phyloP scores from a whole-genome alignment of 2,797 vertebrate species.

The Epinephelus malabaricus region DNA sequence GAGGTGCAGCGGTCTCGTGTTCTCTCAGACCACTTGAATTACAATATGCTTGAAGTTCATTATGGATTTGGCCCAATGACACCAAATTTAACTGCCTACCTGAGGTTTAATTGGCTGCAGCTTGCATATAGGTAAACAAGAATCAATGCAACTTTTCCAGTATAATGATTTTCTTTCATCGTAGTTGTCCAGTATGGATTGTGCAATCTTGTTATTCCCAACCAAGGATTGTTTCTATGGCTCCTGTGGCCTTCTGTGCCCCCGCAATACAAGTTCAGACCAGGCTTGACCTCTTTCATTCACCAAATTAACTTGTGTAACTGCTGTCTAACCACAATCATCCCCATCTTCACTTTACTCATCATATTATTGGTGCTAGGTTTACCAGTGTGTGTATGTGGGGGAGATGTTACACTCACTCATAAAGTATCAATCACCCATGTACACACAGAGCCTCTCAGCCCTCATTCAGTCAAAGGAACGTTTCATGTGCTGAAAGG shows the following conservation, averaged over 20 bases:
- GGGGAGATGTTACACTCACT: constrained; percentile 20
- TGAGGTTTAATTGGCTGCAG: constrained; percentile 13
- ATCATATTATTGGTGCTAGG: background rate
- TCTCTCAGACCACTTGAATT: too few species aligned
- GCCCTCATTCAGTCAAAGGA: constrained; percentile 72
- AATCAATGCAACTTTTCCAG: constrained; percentile 35
- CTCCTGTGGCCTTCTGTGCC: constrained; percentile 29
- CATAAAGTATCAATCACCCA: constrained; percentile 53
- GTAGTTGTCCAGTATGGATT: background rate
- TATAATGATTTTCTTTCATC: constrained; percentile 22
- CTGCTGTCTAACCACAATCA: constrained; percentile 26
- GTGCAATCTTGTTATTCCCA: constrained; percentile 36
- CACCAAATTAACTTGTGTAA: constrained; percentile 46
- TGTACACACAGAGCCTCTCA: constrained; percentile 51
- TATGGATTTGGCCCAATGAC: too few species aligned
- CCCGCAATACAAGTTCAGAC: constrained; percentile 12
- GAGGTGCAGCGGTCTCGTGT: too few species aligned
- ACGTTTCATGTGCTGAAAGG: constrained; percentile 73
- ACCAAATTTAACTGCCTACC: too few species aligned
- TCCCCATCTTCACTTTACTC: constrained; percentile 4
- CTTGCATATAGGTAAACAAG: constrained; percentile 27
- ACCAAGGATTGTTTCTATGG: constrained; percentile 41
- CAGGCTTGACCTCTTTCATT: constrained; percentile 16
- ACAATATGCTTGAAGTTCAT: too few species aligned
- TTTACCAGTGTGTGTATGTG: constrained; percentile 27